phyloP scores from a whole-genome alignment of 2,797 vertebrate genomes.

The Sphaeramia orbicularis region DNA sequence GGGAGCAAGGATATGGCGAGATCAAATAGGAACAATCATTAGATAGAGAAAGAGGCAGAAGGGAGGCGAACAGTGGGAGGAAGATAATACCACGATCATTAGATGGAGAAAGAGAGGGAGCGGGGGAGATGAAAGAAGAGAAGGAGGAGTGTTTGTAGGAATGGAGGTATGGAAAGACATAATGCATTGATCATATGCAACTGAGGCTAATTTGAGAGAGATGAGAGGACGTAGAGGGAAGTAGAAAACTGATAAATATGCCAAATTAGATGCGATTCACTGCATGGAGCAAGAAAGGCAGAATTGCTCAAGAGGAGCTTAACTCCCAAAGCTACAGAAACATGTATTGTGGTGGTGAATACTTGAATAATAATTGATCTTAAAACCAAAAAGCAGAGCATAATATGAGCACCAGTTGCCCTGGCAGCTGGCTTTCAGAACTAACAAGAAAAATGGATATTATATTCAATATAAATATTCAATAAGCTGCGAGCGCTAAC shows the following conservation, averaged over 20 bases:
- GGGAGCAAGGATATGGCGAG: conserved; percentile 27
- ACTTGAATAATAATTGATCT: conserved; percentile 43
- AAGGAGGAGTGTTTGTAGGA: conserved; percentile 11
- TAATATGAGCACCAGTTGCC: conserved; percentile 2
- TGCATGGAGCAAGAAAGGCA: neutral
- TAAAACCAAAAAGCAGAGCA: neutral
- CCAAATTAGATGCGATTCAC: conserved; percentile 28
- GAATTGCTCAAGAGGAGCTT: conserved; percentile 5
- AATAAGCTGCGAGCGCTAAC: conserved; percentile 12
- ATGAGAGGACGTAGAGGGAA: neutral
- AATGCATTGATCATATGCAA: conserved; percentile 29
- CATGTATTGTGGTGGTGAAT: conserved; percentile 10
- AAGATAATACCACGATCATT: conserved; percentile 58
- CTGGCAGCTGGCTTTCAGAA: neutral
- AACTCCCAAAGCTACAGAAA: conserved; percentile 15
- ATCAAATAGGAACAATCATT: conserved; percentile 70
- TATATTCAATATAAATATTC: conserved; percentile 35
- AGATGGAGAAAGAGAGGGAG: conserved; percentile 27
- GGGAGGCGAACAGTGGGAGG: conserved; percentile 52
- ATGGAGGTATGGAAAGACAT: conserved; percentile 22
- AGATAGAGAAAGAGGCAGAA: conserved; percentile 47
- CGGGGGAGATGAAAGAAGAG: neutral
- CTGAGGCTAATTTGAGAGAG: conserved; percentile 13
- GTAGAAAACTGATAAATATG: conserved; percentile 18
- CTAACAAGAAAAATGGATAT: conserved; percentile 7